These are phyloP conservation scores for Melanerpes formicivorus DNA, from an alignment of 2,113 vertebrate species.

Conservation along the genomic window DNA sequence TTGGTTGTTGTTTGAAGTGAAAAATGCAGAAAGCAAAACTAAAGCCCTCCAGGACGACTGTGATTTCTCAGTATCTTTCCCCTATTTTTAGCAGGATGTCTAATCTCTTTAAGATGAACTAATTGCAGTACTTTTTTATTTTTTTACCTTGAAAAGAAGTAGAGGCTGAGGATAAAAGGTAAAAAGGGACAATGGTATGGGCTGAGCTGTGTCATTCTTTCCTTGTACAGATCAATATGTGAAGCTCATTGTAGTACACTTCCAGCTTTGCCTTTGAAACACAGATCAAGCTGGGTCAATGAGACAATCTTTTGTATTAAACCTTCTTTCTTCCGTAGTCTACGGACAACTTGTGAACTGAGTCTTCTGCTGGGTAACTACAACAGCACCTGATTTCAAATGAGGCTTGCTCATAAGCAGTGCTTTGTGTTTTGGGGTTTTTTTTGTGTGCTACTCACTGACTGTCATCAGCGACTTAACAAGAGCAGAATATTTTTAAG, in stretches of 20 bases:
- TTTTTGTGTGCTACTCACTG: background rate
- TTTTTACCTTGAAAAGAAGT: slow-evolving; percentile 18
- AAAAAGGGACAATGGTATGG: slow-evolving; percentile 50
- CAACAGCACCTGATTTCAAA: slow-evolving; percentile 31
- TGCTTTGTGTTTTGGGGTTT: background rate
- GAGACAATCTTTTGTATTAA: slow-evolving; percentile 60
- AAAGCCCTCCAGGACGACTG: slow-evolving; percentile 33
- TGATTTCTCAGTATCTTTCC: slow-evolving; percentile 34
- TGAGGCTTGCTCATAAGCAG: slow-evolving; percentile 16
- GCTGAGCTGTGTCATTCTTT: slow-evolving; percentile 63
- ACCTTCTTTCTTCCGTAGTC: slow-evolving; percentile 33
- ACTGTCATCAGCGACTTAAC: background rate
- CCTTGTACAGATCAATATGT: slow-evolving; percentile 59
- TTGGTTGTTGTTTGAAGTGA: background rate
- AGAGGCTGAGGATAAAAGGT: slow-evolving; percentile 22
- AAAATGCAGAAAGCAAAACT: background rate
- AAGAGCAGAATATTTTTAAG: slow-evolving; percentile 12
- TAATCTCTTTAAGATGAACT: slow-evolving; percentile 54
- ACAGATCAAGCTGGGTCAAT: slow-evolving; percentile 64
- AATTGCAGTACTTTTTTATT: slow-evolving; percentile 20
- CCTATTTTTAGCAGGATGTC: slow-evolving; percentile 50
- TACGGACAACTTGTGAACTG: slow-evolving; percentile 1
- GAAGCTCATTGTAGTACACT: slow-evolving; percentile 61
- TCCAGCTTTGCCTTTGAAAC: slow-evolving; percentile 73
- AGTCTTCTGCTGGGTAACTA: background rate